Base-by-base conservation (phyloP, 2,113 vertebrate genomes). In the Protobothrops mucrosquamatus region DNA sequence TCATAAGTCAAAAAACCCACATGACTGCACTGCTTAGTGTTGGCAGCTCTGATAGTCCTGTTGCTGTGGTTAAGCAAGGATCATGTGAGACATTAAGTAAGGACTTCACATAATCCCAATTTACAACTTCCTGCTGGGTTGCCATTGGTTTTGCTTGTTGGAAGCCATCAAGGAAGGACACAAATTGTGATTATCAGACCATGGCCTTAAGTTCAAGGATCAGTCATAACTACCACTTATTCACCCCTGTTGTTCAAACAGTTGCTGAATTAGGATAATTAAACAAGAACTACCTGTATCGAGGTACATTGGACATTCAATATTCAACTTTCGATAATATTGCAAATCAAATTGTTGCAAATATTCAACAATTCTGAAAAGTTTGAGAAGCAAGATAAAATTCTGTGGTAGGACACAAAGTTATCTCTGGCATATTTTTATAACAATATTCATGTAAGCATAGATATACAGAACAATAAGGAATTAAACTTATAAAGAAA, bases 351-450 rank as follows among this genome's bases (percentile, higher is more conserved):
- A 64, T n/a, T 64, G 61, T 14, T n/a, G 61, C 61, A 69, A 46
- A 34, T 29, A 85, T 61, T 92, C 85, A 92, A 91, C 59, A 92
- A 87, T 51, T 86, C 91, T 86, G 15, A 92, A 69, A 57, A 61
- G 0, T 46, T 43, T 20, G 7, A 48, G 23, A 20, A 0, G 0
- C 85, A n/a, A 10, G 23, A 2, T 34, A 88, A 91, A 12, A 22
- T 90, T 2, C 8, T 56, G 15, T 74, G 3, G 3, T 54, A 34
- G 39, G 91, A 95, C 39, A 29, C 43, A 86, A 55, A 88, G 88
- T 14, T 91, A 12, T 56, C 51, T 4, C n/a, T 5, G 92, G 20
- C 0, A 0, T 56, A 8, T 92, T 91, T 54, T 11, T 54, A 54
- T 29, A n/a, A n/a, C 29, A 69, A 15, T n/a, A n/a, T 69, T n/a